Evolutionary conservation across 2,113 vertebrate species (phyloP).

Genomic region (Pipa parva): DNA sequence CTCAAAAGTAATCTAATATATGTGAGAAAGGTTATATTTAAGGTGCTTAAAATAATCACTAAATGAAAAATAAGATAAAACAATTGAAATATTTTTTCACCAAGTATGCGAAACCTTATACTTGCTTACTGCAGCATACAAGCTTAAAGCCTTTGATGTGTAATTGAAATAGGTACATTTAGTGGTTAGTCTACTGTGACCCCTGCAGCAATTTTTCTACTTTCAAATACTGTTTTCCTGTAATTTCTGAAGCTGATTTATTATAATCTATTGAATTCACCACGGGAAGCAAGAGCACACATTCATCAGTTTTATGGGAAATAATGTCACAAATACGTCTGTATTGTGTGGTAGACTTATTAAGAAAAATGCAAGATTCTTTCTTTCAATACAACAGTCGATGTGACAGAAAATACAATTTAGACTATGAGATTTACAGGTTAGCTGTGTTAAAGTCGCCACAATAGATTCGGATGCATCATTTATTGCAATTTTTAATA

Average conservation of each 20-base stretch:
- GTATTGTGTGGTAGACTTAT: neutral
- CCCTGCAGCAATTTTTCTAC: constrained; percentile 28
- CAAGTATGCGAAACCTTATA: neutral
- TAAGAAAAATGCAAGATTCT: constrained; percentile 7
- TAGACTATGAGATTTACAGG: constrained; percentile 17
- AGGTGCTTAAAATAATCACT: no score
- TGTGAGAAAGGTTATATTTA: no score
- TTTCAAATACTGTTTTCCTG: constrained; percentile 16
- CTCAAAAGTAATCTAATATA: no score
- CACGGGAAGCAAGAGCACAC: constrained; percentile 29
- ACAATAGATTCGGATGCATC: neutral
- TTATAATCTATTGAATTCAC: constrained; percentile 38
- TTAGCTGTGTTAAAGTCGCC: neutral
- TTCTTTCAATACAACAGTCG: constrained; percentile 7
- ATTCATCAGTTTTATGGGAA: constrained; percentile 37
- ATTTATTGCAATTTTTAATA: constrained; percentile 4
- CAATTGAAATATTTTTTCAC: neutral
- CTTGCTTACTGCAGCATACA: neutral
- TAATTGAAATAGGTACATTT: constrained; percentile 36
- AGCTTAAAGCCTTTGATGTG: constrained; percentile 1
- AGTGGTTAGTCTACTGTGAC: constrained; percentile 15
- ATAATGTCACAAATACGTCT: constrained; percentile 17
- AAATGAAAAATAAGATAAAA: no score
- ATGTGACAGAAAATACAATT: neutral
- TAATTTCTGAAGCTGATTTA: constrained; percentile 40